Percentiles rank a stretch among this genome's conserved stretches.
phyloP scores from a whole-genome alignment of 2,797 vertebrate species.

The Pogonophryne albipinna region DNA sequence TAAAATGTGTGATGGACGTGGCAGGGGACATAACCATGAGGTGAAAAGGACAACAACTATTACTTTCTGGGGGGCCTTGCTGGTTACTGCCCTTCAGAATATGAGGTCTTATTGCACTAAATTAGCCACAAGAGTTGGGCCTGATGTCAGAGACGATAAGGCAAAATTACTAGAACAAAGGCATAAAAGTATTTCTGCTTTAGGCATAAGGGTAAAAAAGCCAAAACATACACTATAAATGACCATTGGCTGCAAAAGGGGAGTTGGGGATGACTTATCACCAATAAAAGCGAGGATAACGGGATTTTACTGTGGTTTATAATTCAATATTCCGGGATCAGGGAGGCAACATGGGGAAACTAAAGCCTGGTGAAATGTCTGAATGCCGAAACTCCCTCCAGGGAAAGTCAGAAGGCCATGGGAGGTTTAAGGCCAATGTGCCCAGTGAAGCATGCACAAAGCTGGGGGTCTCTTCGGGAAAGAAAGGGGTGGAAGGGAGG shows the following conservation, averaged over 20 bases:
- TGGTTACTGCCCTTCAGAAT: conserved; percentile 1
- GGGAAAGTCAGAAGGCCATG: conserved; percentile 50
- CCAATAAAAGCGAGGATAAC: neutral
- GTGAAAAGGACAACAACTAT: conserved; percentile 1
- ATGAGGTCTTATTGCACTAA: conserved; percentile 16
- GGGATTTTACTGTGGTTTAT: conserved; percentile 18
- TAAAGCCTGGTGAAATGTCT: conserved; percentile 20
- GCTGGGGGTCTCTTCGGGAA: conserved; percentile 60
- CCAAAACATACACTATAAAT: neutral
- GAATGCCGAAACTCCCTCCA: conserved; percentile 41
- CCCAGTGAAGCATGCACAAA: conserved; percentile 71
- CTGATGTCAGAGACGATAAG: conserved; percentile 5
- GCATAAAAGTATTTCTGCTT: neutral
- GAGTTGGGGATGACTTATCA: neutral
- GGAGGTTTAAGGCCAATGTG: conserved; percentile 69
- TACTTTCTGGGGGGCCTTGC: neutral
- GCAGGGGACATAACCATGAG: neutral
- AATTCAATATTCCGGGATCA: conserved; percentile 30
- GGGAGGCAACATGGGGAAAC: conserved; percentile 6
- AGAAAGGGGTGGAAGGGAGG: conserved; percentile 55
- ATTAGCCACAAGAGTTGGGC: conserved; percentile 2
- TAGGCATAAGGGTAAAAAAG: neutral
- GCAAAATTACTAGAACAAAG: neutral
- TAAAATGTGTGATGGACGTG: neutral
- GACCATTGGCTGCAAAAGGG: neutral